These are phyloP conservation scores for Xenopus petersii DNA, from an alignment of 2,797 vertebrate species.

Conservation along the genomic window DNA sequence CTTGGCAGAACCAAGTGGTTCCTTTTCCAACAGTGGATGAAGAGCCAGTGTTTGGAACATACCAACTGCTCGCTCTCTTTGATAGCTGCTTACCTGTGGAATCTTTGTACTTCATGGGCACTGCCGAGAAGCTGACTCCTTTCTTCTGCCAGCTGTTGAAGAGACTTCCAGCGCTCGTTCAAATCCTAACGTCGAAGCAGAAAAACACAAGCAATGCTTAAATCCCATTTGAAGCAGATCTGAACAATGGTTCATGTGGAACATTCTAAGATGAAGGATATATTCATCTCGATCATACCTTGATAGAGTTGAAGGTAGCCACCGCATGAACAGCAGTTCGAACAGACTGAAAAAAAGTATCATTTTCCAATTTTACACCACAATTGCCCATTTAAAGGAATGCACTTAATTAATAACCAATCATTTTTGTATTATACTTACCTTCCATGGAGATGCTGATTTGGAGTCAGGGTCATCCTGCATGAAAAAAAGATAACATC, in stretches of 20 bases:
- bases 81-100: constrained; percentile 82
- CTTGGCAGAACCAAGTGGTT: no score
- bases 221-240: no score
- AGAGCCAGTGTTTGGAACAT: no score
- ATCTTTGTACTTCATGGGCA: constrained; percentile 95
- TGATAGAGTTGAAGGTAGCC: constrained; percentile 97
- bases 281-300: constrained; percentile 67
- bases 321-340: constrained; percentile 93
- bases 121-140: constrained; percentile 94
- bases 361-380: no score
- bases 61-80: no score
- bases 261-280: no score
- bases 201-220: not conserved
- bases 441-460: constrained; percentile 96
- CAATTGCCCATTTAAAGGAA: no score
- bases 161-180: constrained; percentile 92
- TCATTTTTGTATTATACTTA: constrained; percentile 54
- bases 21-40: no score
- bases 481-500: not conserved
- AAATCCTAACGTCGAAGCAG: constrained; percentile 74
- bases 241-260: no score
- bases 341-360: constrained; percentile 72
- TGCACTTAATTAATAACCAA: no score
- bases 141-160: constrained; percentile 95
- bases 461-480: constrained; percentile 93